Evolutionary conservation across 1,140 invertebrate genomes (phyloP), one percentile per base, ranked within the genome.

Genomic region (Drosophila suzukii): DNA sequence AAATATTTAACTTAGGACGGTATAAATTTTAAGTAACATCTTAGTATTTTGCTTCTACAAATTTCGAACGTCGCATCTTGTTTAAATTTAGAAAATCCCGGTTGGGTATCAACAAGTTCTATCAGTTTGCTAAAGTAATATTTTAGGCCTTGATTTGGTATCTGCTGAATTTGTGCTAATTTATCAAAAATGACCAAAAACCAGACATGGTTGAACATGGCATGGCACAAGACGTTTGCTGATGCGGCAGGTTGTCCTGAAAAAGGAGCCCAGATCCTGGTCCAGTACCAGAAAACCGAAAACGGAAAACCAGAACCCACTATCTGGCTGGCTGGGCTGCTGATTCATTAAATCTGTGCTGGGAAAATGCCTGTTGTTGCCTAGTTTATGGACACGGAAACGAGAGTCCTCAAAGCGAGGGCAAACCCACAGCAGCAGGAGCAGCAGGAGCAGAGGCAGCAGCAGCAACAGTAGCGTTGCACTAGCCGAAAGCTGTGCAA

Each of bases 401-500:
- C 41, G 43, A 15, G 39, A 72, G 51, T 66, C 47, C 72, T 83
- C 83, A 88, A 86, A 83, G 83, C 79, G 66, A 43, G 53, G 73
- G 60, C 72, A 75, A 75, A 55, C 72, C 72, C 54, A 75, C 46
- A 75, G 66, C 66, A 71, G 17, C 47, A 47, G 53, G 17, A 65
- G 58, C 53, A 17, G 32, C 8, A 71, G 49, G 24, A 15, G 53
- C 54, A 68, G 32, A 8, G 7, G 8, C 39, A 27, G 38, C 4
- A 71, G 36, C 34, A 27, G 54, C 55, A 60, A 10, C 47, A 61
- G 72, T 67, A 66, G 75, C 79, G 67, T 70, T 86, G 83, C 83
- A 86, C 83, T 86, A 88, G 73, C 77, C 84, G 80, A 88, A 89
- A 71, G 84, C 84, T 89, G 85, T 78, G 90, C 86, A 91, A 91